Evolutionary conservation across 2,797 vertebrate genomes (phyloP).

Genomic region (Threskiornis aethiopicus): DNA sequence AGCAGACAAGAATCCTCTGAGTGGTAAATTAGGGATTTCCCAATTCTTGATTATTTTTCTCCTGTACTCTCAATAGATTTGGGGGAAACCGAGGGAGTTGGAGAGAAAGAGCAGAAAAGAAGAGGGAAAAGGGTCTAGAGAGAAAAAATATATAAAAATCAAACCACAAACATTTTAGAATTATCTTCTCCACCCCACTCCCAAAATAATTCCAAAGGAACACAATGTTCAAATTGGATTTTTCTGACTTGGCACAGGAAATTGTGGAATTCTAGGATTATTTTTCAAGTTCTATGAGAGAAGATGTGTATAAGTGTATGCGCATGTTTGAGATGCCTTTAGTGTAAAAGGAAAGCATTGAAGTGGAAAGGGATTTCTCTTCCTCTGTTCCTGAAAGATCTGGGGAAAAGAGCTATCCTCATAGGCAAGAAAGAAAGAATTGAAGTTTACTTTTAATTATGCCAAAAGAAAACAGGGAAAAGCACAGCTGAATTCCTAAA

Average conservation of each 20-base stretch:
- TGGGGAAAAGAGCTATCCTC: neutral
- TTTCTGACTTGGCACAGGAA: neutral
- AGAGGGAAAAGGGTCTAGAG: neutral
- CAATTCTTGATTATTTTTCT: neutral
- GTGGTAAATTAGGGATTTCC: neutral
- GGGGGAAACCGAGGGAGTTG: fast-evolving
- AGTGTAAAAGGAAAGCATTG: neutral
- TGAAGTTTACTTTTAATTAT: slow-evolving; percentile 42
- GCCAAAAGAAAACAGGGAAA: slow-evolving; percentile 7
- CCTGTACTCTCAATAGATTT: neutral
- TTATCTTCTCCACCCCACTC: neutral
- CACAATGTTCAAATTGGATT: neutral
- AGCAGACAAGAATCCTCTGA: neutral
- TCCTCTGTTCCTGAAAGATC: neutral
- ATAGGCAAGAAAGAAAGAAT: neutral
- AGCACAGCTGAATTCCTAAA: slow-evolving; percentile 15
- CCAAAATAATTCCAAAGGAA: neutral
- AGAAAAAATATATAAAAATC: neutral
- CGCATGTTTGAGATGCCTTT: neutral
- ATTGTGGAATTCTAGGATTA: neutral
- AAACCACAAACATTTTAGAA: neutral
- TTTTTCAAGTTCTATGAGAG: neutral
- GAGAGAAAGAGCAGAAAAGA: neutral
- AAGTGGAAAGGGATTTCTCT: neutral
- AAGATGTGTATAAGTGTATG: neutral